These are phyloP conservation scores for Spinus pinus DNA, from an alignment of 2,797 vertebrate genomes.

Conservation along the genomic window DNA sequence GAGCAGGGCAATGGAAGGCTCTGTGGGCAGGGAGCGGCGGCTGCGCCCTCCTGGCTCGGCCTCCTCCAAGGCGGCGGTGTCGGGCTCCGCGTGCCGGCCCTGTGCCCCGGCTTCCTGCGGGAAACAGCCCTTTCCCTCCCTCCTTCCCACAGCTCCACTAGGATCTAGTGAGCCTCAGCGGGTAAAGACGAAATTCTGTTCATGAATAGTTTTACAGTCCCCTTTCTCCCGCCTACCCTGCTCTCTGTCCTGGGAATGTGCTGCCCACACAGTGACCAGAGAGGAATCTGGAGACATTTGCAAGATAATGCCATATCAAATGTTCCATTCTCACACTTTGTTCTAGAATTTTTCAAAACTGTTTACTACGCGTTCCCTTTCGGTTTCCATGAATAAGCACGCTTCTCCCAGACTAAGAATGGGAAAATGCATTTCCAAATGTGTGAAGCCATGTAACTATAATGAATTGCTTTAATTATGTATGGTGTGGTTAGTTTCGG, in stretches of 20 bases:
- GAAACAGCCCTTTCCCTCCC: not conserved
- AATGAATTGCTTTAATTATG: conserved; percentile 30
- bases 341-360: not conserved
- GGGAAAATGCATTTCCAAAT: not conserved
- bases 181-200: not conserved
- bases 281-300: conserved; percentile 48
- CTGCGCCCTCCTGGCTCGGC: not conserved
- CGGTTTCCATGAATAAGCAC: not conserved
- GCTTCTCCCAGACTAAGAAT: not conserved
- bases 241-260: conserved; percentile 36
- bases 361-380: not conserved
- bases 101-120: not conserved
- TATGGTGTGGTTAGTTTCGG: not conserved
- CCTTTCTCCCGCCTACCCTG: not conserved
- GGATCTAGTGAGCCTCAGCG: not conserved
- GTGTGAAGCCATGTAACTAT: not conserved
- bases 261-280: conserved; percentile 59
- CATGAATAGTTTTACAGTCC: conserved; percentile 23
- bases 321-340: not conserved
- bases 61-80: accelerated
- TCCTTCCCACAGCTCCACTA: accelerated
- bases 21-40: not conserved
- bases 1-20: not conserved
- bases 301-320: conserved; percentile 14
- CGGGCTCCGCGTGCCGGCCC: not conserved